phyloP scores from a whole-genome alignment of 2,888 invertebrate genomes.

The Meandrusa payeni region DNA sequence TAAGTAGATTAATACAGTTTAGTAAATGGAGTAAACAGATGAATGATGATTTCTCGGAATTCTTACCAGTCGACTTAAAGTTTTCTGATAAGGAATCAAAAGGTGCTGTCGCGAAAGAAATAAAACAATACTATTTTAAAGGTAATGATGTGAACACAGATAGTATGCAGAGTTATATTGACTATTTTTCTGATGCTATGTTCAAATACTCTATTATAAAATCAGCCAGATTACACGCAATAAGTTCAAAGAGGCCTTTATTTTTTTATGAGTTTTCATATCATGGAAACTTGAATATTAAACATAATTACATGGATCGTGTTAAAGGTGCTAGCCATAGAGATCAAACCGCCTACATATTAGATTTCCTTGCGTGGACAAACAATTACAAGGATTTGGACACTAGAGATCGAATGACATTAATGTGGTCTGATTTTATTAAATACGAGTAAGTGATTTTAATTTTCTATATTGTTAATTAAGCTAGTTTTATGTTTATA shows the following conservation, averaged over 20 bases:
- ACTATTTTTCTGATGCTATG: conserved; percentile 70
- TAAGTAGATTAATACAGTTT: conserved; percentile 58
- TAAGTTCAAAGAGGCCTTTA: conserved; percentile 42
- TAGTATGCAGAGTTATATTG: conserved; percentile 49
- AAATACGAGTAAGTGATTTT: conserved; percentile 57
- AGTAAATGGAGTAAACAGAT: conserved; percentile 59
- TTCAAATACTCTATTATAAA: conserved; percentile 63
- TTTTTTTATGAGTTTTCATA: conserved; percentile 67
- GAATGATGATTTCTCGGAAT: conserved; percentile 60
- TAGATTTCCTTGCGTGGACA: conserved; percentile 60
- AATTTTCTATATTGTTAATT: too few species aligned
- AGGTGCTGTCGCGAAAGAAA: conserved; percentile 40
- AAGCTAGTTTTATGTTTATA: too few species aligned
- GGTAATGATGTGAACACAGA: conserved; percentile 46
- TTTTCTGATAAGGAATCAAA: conserved; percentile 45
- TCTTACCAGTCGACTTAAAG: conserved; percentile 59
- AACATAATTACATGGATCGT: conserved; percentile 57
- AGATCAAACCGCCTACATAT: conserved; percentile 62
- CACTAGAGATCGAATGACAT: conserved; percentile 57
- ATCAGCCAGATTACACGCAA: conserved; percentile 56
- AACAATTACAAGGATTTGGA: conserved; percentile 52
- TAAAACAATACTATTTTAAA: conserved; percentile 58
- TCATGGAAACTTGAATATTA: conserved; percentile 55
- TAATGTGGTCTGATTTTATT: conserved; percentile 68
- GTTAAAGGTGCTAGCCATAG: conserved; percentile 67